Evolutionary conservation across 2,888 invertebrate species (phyloP).

Genomic region (Eulithis prunata): DNA sequence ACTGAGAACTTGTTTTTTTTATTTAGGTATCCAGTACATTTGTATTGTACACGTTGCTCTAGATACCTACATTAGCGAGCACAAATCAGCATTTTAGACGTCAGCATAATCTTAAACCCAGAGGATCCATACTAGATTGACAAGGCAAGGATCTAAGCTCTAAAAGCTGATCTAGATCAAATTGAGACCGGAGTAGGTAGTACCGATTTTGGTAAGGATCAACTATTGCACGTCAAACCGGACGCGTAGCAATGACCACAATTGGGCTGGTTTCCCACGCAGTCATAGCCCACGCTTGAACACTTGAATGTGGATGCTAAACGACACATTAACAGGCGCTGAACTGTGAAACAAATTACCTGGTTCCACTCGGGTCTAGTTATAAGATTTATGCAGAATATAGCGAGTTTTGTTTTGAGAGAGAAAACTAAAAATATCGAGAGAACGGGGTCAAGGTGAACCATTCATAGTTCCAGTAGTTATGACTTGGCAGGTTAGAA

Average conservation of each 20-base stretch:
- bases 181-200: too few relatives aligned
- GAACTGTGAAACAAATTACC: conserved; percentile 32
- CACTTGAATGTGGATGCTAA: conserved; percentile 58
- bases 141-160: too few relatives aligned
- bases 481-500: neutral
- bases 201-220: conserved; percentile 7
- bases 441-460: neutral
- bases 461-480: neutral
- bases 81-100: too few relatives aligned
- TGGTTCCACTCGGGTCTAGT: neutral
- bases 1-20: too few relatives aligned
- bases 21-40: too few relatives aligned
- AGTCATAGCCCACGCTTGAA: conserved; percentile 62
- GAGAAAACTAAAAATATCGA: neutral
- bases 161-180: conserved; percentile 1
- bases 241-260: conserved; percentile 49
- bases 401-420: neutral
- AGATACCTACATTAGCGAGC: too few relatives aligned
- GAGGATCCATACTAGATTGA: too few relatives aligned
- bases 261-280: conserved; percentile 75
- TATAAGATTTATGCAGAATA: neutral
- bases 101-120: too few relatives aligned
- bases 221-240: conserved; percentile 25
- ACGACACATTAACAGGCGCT: conserved; percentile 51
- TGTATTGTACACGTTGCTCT: too few relatives aligned